Evolutionary conservation across 1,140 invertebrate genomes (phyloP), one percentile per base, ranked within the genome.

Genomic region (Periplaneta americana): DNA sequence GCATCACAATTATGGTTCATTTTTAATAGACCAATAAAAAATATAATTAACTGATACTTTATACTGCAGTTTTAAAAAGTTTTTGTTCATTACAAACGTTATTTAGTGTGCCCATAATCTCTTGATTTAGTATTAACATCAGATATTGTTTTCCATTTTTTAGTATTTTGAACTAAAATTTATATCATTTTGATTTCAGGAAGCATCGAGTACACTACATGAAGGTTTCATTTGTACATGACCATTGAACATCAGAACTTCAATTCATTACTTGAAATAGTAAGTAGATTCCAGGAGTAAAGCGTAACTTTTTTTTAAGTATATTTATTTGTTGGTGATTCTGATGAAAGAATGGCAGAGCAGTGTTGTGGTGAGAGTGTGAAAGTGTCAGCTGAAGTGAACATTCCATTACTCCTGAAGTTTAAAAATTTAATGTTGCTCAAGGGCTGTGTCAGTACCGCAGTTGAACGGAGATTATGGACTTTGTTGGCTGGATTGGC

Each of bases 151-250:
- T n/a, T n/a, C n/a, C n/a, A n/a, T n/a, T n/a, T n/a, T n/a, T n/a
- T n/a, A n/a, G n/a, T n/a, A n/a, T n/a, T n/a, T n/a, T n/a, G n/a
- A n/a, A n/a, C n/a, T n/a, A n/a, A n/a, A n/a, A n/a, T n/a, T n/a
- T n/a, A n/a, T n/a, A n/a, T n/a, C n/a, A n/a, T n/a, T n/a, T n/a
- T n/a, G n/a, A n/a, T n/a, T 36, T 22, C 76, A 78, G 76, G 76
- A 78, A 78, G 9, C 76, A 78, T 28, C 76, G 15, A 39, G 34
- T 78, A 0, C n/a, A 13, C 76, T 78, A 5, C 76, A 78, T 28
- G 76, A 78, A 36, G 35, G 36, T n/a, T 78, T 36, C 36, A 31
- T 78, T 36, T 78, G 76, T 78, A 78, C 76, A 28, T 78, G 76
- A 78, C 76, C 76, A 78, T 36, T 78, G 33, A 36, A 39, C 28